Base-by-base conservation (phyloP, 2,888 invertebrate species). In the Magallana nippona region DNA sequence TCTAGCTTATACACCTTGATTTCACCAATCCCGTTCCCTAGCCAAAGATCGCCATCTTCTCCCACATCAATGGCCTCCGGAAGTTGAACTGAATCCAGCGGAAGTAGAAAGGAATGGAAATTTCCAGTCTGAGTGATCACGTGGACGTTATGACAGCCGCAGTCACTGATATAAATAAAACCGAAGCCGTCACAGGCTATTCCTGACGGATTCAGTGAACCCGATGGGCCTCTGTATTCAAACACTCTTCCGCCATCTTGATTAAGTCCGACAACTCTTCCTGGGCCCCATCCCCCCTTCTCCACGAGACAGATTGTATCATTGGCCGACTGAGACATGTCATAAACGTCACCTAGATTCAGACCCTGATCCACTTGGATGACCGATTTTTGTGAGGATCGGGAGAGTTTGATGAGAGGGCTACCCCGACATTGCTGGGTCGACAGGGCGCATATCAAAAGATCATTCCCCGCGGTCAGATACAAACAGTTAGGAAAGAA, bases 251-350 rank as follows among this genome's bases (percentile, higher is more conserved):
- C 17, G n/a, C 82, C 82, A 55, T 56, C 27, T 17, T 17, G 2
- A 27, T 55, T 15, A 19, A 82, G 71, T 13, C 60, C 62, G 13
- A 82, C 32, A n/a, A 82, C 22, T 55, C 71, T 44, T 1, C 82
- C 82, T 8, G 60, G 27, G 13, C 82, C 82, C 82, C 82, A 82
- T 5, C 82, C 82, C 5, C 82, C 82, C 22, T 82, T 82, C 55
- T 82, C 82, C 13, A 71, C 55, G n/a, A 82, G 15, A n/a, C 58
- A 56, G 19, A 82, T 56, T 71, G 44, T 71, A 13, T 71, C 82
- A 27, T 82, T 82, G 15, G 60, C 55, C 10, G 63, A 71, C n/a
- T 71, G 55, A 11, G 71, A 17, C 71, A 82, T 22, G 71, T n/a
- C 56, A 32, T 82, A 82, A 22, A 82, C 55, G n/a, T 63, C 56